phyloP scores from a whole-genome alignment of 2,797 vertebrate genomes.

The Anniella stebbinsi region DNA sequence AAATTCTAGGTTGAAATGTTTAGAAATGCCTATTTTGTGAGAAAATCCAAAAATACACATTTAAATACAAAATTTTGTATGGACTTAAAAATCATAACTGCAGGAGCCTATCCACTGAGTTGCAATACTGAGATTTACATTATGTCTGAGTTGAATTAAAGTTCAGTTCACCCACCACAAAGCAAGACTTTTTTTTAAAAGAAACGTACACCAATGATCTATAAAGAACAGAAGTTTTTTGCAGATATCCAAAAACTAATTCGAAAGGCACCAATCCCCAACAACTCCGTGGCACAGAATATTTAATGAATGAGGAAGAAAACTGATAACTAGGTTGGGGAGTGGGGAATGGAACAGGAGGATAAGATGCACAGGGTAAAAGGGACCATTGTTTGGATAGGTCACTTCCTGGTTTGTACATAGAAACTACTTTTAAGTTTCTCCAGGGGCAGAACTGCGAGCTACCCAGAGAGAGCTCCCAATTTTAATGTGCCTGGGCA shows the following conservation, averaged over 20 bases:
- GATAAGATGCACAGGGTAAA: not conserved
- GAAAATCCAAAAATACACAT: not conserved
- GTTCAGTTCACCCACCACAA: no score
- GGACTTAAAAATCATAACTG: not conserved
- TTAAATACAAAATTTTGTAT: not conserved
- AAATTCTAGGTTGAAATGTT: not conserved
- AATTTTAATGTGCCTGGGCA: not conserved
- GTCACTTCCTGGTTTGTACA: not conserved
- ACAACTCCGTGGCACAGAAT: not conserved
- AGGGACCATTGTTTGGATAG: not conserved
- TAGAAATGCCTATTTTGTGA: not conserved
- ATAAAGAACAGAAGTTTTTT: no score
- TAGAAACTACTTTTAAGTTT: not conserved
- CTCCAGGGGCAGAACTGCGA: not conserved
- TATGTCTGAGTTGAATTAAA: not conserved
- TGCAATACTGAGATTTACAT: not conserved
- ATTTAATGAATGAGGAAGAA: not conserved
- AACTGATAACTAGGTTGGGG: not conserved
- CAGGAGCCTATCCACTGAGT: not conserved
- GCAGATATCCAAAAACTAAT: no score
- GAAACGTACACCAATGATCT: no score
- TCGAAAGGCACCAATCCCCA: not conserved
- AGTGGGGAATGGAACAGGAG: not conserved
- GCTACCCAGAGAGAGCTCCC: not conserved
- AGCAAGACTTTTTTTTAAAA: no score